Percentiles rank a stretch among this genome's conserved stretches.
These are phyloP conservation scores for Phaethornis superciliosus DNA, from an alignment of 2,113 vertebrate genomes.

Conservation along the genomic window DNA sequence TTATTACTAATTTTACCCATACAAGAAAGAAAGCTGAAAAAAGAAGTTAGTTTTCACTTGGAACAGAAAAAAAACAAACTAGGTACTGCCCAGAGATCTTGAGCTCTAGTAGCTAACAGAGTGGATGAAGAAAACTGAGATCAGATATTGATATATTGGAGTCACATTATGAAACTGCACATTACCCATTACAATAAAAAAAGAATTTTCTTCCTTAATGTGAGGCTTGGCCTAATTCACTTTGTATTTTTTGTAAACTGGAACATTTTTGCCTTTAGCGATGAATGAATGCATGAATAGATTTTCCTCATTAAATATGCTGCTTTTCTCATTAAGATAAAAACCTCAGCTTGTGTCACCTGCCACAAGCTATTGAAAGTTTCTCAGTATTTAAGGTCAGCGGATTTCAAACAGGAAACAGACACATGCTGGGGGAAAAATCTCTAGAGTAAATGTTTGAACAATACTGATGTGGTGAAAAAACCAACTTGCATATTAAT, in stretches of 20 bases:
- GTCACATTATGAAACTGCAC: neutral
- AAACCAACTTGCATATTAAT: neutral
- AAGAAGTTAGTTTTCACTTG: neutral
- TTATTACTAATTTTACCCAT: neutral
- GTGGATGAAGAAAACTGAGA: neutral
- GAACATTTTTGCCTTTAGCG: neutral
- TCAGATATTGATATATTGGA: neutral
- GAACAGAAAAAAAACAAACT: neutral
- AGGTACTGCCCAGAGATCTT: neutral
- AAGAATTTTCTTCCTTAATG: neutral
- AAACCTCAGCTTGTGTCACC: neutral
- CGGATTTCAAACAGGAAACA: conserved; percentile 57
- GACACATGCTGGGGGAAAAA: conserved; percentile 59
- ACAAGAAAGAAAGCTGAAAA: neutral
- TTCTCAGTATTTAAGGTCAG: conserved; percentile 31
- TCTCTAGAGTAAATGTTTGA: conserved; percentile 27
- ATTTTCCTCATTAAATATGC: neutral
- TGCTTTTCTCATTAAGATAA: conserved; percentile 31
- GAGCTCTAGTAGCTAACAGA: neutral
- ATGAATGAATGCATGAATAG: neutral
- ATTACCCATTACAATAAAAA: neutral
- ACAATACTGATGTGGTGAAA: neutral
- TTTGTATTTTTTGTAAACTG: neutral
- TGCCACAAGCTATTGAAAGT: conserved; percentile 39
- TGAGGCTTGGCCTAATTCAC: neutral